These are phyloP conservation scores for Entomyzon cyanotis DNA, from an alignment of 2,113 vertebrate species.

Conservation along the genomic window DNA sequence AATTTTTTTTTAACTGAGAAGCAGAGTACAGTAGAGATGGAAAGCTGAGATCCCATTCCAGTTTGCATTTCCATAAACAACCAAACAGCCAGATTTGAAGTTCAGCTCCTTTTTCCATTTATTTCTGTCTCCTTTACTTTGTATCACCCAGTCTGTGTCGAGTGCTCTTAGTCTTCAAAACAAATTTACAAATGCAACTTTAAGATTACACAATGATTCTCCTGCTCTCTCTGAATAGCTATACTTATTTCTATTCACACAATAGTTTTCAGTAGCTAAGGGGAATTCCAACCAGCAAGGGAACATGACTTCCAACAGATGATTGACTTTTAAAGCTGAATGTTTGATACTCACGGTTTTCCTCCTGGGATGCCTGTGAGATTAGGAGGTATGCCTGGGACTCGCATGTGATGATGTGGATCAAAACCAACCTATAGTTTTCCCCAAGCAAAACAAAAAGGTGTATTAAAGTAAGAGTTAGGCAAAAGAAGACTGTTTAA, in stretches of 20 bases:
- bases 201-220: not conserved
- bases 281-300: not conserved
- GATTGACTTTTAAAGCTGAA: slow-evolving; percentile 27
- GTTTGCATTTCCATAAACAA: slow-evolving; percentile 20
- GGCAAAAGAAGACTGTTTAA: not conserved
- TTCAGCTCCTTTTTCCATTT: not conserved
- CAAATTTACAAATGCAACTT: slow-evolving; percentile 30
- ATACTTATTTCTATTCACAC: not conserved
- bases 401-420: slow-evolving; percentile 87
- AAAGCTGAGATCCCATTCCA: not conserved
- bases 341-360: slow-evolving; percentile 83
- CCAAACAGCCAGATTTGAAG: not conserved
- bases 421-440: slow-evolving; percentile 85
- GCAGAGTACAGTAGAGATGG: not conserved
- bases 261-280: not conserved
- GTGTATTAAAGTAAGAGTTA: not conserved
- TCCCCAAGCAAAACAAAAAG: slow-evolving; percentile 55
- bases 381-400: slow-evolving; percentile 85
- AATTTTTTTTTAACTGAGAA: slow-evolving; percentile 24
- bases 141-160: not conserved
- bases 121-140: not conserved
- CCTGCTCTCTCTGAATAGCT: not conserved
- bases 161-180: slow-evolving; percentile 1
- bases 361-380: slow-evolving; percentile 86
- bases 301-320: slow-evolving; percentile 11